phyloP scores from a whole-genome alignment of 2,888 invertebrate genomes.

The Fissipunctia ypsillon region DNA sequence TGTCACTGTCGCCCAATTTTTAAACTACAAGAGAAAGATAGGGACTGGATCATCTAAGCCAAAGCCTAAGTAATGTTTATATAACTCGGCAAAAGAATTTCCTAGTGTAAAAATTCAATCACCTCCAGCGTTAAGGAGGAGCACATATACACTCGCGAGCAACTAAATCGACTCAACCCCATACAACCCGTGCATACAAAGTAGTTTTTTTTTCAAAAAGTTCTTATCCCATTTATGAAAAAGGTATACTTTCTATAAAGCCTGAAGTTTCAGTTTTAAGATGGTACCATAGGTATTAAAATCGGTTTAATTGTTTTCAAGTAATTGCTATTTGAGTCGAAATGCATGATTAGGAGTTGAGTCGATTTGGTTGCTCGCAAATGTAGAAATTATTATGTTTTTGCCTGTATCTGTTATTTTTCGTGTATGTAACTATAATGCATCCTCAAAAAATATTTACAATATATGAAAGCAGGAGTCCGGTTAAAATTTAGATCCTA shows the following conservation, averaged over 20 bases:
- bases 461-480: constrained; percentile 14
- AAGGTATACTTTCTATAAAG: no score
- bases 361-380: no score
- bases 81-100: neutral
- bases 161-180: no score
- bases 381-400: neutral
- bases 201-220: no score
- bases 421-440: neutral
- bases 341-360: no score
- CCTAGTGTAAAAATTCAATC: neutral
- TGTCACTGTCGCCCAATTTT: neutral
- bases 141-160: no score
- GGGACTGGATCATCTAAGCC: neutral
- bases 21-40: constrained; percentile 3
- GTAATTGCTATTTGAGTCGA: no score
- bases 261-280: no score
- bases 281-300: no score
- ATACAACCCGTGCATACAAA: no score
- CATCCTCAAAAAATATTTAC: constrained; percentile 19
- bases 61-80: constrained; percentile 10
- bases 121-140: neutral
- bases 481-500: constrained; percentile 25
- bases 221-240: no score
- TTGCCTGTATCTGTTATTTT: constrained; percentile 14
- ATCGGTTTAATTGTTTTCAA: no score